phyloP scores from a whole-genome alignment of 2,888 invertebrate genomes.

The Orthosia cruda region DNA sequence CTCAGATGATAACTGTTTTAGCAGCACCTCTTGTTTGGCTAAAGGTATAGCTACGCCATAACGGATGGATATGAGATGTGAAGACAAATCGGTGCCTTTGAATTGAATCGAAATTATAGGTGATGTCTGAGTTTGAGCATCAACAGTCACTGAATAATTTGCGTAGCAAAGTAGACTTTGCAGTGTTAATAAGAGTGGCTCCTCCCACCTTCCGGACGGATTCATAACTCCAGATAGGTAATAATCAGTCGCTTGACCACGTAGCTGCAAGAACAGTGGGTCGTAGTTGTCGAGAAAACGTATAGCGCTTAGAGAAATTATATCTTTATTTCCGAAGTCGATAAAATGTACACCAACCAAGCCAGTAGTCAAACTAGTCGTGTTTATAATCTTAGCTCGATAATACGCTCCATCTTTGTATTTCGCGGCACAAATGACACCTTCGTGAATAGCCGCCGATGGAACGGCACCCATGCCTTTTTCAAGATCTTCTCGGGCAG shows the following conservation, averaged over 20 bases:
- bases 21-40: conserved; percentile 87
- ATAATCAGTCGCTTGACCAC: conserved; percentile 92
- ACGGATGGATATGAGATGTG: conserved; percentile 86
- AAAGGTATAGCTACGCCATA: conserved; percentile 87
- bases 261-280: conserved; percentile 88
- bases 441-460: conserved; percentile 89
- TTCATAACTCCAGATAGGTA: conserved; percentile 92
- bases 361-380: conserved; percentile 87
- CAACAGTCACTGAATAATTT: conserved; percentile 83
- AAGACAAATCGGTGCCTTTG: conserved; percentile 88
- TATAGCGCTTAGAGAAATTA: conserved; percentile 92
- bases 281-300: conserved; percentile 91
- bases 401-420: conserved; percentile 93
- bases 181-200: conserved; percentile 83
- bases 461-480: conserved; percentile 87
- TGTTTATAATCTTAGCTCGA: conserved; percentile 92
- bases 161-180: conserved; percentile 87
- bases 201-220: conserved; percentile 91
- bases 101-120: conserved; percentile 88
- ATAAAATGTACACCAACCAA: conserved; percentile 93
- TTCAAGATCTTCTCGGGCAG: conserved; percentile 85
- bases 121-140: conserved; percentile 82
- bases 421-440: conserved; percentile 93
- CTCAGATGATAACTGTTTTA: conserved; percentile 77
- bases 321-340: conserved; percentile 93